phyloP scores from a whole-genome alignment of 2,888 invertebrate species.

The Tortricodes alternella region DNA sequence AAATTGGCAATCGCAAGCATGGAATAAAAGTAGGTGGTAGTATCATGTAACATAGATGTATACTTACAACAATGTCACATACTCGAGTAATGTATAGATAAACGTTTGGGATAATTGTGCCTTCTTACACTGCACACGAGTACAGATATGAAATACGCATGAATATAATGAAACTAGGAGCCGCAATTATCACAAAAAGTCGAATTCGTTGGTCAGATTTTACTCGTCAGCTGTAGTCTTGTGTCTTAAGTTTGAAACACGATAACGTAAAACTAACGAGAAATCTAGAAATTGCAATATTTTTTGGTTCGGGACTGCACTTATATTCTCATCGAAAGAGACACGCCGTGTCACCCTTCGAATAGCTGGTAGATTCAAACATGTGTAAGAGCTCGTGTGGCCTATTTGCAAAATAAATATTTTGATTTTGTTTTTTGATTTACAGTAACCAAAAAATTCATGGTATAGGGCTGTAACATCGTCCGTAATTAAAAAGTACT shows the following conservation, averaged over 20 bases:
- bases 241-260: neutral
- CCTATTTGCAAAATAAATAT: too few relatives aligned
- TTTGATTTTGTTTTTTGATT: too few relatives aligned
- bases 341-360: too few relatives aligned
- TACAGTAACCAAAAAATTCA: too few relatives aligned
- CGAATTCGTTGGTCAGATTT: conserved; percentile 21
- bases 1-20: conserved; percentile 12
- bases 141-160: neutral
- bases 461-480: too few relatives aligned
- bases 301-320: too few relatives aligned
- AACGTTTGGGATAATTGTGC: conserved; percentile 18
- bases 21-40: conserved; percentile 28
- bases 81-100: conserved; percentile 13
- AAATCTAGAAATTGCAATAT: neutral
- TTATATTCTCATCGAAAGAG: too few relatives aligned
- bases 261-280: too few relatives aligned
- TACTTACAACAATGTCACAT: conserved; percentile 6
- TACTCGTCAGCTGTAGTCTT: neutral
- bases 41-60: conserved; percentile 8
- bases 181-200: conserved; percentile 15
- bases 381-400: too few relatives aligned
- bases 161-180: neutral
- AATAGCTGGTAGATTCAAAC: too few relatives aligned
- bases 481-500: too few relatives aligned
- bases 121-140: neutral